Evolutionary conservation across 2,797 vertebrate species (phyloP).

Genomic region (Poeciliopsis gracilis): DNA sequence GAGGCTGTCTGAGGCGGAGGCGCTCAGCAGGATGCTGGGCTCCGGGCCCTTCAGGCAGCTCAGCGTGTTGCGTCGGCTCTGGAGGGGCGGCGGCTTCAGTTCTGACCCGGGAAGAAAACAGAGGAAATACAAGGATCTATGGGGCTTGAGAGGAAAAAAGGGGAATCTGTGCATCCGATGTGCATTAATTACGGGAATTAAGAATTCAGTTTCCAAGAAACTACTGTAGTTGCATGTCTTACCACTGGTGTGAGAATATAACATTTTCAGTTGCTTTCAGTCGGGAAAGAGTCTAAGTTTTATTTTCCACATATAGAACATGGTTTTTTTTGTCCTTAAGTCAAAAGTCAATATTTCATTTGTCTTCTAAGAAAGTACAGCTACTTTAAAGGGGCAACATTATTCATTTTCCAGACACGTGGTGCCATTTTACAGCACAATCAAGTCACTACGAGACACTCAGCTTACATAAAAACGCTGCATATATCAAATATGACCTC

Average conservation of each 20-base stretch:
- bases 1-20: conserved; percentile 79
- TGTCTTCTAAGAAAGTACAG: too few relatives aligned
- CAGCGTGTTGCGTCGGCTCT: conserved; percentile 84
- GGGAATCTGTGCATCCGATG: neutral
- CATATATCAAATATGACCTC: too few relatives aligned
- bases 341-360: too few relatives aligned
- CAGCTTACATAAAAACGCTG: too few relatives aligned
- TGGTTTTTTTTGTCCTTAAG: too few relatives aligned
- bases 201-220: neutral
- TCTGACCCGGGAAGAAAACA: conserved; percentile 42
- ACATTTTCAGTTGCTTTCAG: conserved; percentile 3
- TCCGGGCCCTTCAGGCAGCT: conserved; percentile 82
- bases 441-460: too few relatives aligned
- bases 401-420: too few relatives aligned
- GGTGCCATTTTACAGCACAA: too few relatives aligned
- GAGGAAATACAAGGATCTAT: neutral
- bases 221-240: neutral
- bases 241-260: neutral
- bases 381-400: too few relatives aligned
- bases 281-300: too few relatives aligned
- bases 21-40: conserved; percentile 49
- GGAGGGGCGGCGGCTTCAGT: conserved; percentile 60
- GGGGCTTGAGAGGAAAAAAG: neutral
- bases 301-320: too few relatives aligned
- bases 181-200: too few relatives aligned